Evolutionary conservation across 2,888 invertebrate genomes (phyloP).

Genomic region (Tetragnatha montana): DNA sequence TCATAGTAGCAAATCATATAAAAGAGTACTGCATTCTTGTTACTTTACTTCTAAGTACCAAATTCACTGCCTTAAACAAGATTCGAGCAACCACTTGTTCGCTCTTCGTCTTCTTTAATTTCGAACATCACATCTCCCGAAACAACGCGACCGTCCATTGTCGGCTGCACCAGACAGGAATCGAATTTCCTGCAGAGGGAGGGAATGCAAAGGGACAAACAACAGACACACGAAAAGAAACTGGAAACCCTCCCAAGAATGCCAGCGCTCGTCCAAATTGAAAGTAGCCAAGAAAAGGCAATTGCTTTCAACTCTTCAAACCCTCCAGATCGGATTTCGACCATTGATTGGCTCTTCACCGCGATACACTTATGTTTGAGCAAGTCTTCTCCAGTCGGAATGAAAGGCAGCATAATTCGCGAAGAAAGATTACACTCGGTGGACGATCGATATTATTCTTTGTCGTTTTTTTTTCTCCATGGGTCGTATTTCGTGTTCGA

Average conservation of each 20-base stretch:
- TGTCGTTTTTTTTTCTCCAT: background rate
- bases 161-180: background rate
- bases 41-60: no score
- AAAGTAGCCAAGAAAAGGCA: conserved; percentile 31
- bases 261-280: background rate
- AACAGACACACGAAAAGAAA: background rate
- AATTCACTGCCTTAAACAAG: no score
- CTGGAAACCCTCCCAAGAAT: background rate
- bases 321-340: conserved; percentile 37
- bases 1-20: no score
- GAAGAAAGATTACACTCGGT: conserved; percentile 29
- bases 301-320: conserved; percentile 40
- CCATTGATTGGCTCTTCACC: conserved; percentile 10
- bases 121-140: background rate
- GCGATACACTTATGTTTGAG: background rate
- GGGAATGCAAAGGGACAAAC: background rate
- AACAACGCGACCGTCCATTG: background rate
- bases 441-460: background rate
- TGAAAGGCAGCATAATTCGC: conserved; percentile 45
- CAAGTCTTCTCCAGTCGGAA: conserved; percentile 10
- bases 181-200: background rate
- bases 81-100: no score
- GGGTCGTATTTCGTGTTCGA: background rate
- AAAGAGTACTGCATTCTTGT: no score
- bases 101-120: no score